Percentiles rank a stretch among this genome's conserved stretches.
Conservation (phyloP, 2,888 invertebrate species). For the Leistus spinibarbis region DNA sequence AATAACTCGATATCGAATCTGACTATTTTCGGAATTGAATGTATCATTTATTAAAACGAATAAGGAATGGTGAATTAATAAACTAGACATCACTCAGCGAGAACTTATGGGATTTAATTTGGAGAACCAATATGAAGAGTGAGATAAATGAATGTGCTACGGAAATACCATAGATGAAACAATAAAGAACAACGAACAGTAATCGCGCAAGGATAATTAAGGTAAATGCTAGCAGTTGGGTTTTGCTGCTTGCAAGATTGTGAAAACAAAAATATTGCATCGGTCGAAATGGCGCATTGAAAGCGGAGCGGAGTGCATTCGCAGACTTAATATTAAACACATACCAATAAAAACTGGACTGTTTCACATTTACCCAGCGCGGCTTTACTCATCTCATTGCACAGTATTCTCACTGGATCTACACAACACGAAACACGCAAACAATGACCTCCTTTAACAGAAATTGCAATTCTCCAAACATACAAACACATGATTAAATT, state of each 20-base stretch:
- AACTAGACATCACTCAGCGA: not conserved
- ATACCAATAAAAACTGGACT: constrained; percentile 1
- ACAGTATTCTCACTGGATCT: not conserved
- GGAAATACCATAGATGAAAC: not conserved
- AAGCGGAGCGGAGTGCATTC: constrained; percentile 16
- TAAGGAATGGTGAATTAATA: too few species aligned
- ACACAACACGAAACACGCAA: not conserved
- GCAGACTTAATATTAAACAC: constrained; percentile 32
- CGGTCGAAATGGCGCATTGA: constrained; percentile 16
- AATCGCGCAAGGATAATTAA: not conserved
- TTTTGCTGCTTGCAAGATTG: constrained; percentile 1
- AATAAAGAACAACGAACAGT: not conserved
- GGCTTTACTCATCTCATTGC: not conserved
- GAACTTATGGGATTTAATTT: not conserved
- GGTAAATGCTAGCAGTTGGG: not conserved
- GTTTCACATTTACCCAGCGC: not conserved
- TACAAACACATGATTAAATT: not conserved
- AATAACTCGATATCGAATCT: too few species aligned
- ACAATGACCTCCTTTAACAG: not conserved
- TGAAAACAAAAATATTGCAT: not conserved
- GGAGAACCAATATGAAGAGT: not conserved
- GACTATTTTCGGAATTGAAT: too few species aligned
- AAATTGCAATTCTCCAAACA: not conserved
- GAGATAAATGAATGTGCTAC: not conserved
- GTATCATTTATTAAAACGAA: too few species aligned